Evolutionary conservation across 2,113 vertebrate genomes (phyloP).

Genomic region (Uropsilus gracilis): DNA sequence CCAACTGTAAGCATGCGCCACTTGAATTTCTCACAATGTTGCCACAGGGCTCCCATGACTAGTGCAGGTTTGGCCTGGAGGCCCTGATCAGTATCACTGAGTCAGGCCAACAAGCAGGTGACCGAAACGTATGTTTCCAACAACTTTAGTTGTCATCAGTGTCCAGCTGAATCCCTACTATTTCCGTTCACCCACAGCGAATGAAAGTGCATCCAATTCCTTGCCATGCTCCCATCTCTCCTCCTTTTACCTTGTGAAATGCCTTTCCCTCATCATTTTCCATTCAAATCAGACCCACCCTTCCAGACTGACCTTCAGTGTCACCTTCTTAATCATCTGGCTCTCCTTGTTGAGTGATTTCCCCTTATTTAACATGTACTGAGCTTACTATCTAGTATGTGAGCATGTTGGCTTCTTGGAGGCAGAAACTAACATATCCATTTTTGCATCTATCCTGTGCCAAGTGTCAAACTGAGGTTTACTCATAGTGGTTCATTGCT

Average conservation of each 20-base stretch:
- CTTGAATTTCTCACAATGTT: background rate
- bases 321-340: background rate
- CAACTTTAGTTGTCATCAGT: background rate
- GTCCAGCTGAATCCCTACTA: background rate
- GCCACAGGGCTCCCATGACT: background rate
- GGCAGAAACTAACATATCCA: background rate
- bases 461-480: background rate
- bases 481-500: background rate
- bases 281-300: background rate
- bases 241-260: background rate
- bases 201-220: background rate
- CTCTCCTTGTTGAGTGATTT: background rate
- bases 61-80: background rate
- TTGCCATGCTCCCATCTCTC: background rate
- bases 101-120: background rate
- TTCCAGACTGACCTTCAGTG: background rate
- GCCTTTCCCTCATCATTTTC: background rate
- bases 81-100: background rate
- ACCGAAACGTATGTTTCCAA: too few species aligned
- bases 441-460: background rate
- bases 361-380: background rate
- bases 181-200: background rate
- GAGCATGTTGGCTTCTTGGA: background rate
- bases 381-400: background rate
- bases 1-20: background rate